Percentiles rank a stretch among this genome's conserved stretches.
phyloP scores from a whole-genome alignment of 2,888 invertebrate genomes.

The Terebella lapidaria region DNA sequence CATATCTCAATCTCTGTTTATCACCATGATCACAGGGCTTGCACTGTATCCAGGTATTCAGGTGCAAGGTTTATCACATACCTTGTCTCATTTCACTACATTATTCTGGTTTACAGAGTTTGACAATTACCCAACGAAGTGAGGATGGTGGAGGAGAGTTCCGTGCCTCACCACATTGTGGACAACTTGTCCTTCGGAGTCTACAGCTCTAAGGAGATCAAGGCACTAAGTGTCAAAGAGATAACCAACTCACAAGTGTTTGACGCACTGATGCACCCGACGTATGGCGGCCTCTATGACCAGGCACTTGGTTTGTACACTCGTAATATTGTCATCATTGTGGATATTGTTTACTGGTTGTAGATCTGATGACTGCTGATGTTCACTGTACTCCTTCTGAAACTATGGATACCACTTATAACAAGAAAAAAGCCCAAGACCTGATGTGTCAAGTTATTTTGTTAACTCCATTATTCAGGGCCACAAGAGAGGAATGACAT shows the following conservation, averaged over 20 bases:
- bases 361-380: not conserved
- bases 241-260: slow-evolving; percentile 74
- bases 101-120: not conserved
- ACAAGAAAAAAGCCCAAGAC: not conserved
- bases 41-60: no score
- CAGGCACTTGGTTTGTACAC: slow-evolving; percentile 66
- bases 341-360: not conserved
- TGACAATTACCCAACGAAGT: not conserved
- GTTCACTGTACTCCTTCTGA: not conserved
- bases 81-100: not conserved
- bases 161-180: not conserved
- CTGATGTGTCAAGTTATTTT: not conserved
- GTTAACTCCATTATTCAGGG: slow-evolving; percentile 42
- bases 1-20: no score
- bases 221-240: slow-evolving; percentile 73
- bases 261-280: slow-evolving; percentile 76
- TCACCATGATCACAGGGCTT: no score
- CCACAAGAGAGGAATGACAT: slow-evolving; percentile 60
- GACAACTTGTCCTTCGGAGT: slow-evolving; percentile 60
- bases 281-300: slow-evolving; percentile 86
- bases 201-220: slow-evolving; percentile 72
- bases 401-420: not conserved
- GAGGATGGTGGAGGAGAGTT: not conserved
- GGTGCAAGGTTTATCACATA: no score
- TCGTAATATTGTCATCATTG: not conserved